A percentile compares a stretch with the other conserved stretches of the same genome.
Conservation (phyloP, 2,797 vertebrate genomes). For the Tinamus major region DNA sequence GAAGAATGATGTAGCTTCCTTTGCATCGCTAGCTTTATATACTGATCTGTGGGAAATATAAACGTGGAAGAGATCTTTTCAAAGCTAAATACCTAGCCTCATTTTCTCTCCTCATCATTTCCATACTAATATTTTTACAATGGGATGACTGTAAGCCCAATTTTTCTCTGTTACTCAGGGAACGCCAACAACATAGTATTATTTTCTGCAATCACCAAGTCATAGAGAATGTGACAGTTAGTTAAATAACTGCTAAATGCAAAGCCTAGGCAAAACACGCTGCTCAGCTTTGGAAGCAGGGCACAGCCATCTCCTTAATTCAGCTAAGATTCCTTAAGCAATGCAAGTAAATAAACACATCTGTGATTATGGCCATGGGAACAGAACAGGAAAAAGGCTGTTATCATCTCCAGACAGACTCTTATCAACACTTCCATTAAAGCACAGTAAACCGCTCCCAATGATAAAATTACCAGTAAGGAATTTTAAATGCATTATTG, state of each 20-base stretch:
- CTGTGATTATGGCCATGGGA: background rate
- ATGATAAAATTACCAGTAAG: constrained; percentile 52
- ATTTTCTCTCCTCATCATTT: background rate
- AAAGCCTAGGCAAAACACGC: background rate
- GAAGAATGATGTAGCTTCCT: background rate
- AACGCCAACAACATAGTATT: background rate
- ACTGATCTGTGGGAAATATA: background rate
- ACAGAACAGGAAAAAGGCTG: background rate
- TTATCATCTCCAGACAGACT: constrained; percentile 50
- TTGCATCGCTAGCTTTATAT: background rate
- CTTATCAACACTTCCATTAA: constrained; percentile 63
- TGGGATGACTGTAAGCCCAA: background rate
- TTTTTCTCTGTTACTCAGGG: background rate
- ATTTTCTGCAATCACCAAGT: background rate
- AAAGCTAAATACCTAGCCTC: background rate
- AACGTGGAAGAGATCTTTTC: background rate
- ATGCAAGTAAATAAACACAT: background rate
- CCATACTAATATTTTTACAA: background rate
- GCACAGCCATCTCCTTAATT: constrained; percentile 10
- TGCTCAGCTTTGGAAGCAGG: background rate
- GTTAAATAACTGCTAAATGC: background rate
- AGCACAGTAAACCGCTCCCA: constrained; percentile 31
- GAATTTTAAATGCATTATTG: constrained; percentile 48
- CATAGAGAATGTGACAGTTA: background rate
- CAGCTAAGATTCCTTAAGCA: background rate